Evolutionary conservation across 2,888 invertebrate genomes (phyloP), one percentile per base, ranked within the genome.

Genomic region (Panzeria rudis): DNA sequence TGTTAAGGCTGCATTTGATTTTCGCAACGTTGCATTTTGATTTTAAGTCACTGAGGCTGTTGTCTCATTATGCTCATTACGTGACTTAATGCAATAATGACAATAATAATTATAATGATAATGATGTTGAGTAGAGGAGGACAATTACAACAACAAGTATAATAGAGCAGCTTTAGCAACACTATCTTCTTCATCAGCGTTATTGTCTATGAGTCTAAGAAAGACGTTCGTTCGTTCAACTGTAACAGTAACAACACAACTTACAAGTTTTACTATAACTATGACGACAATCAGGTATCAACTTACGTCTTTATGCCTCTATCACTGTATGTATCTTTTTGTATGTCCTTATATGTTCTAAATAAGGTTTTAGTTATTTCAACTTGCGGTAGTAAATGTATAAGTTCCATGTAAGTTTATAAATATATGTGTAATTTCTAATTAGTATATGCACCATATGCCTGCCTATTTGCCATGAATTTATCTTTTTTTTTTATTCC

Each of bases 21-120:
- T 86, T 76, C 69, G 83, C 80, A 78, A 86, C 83, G 75, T 82
- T 86, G 83, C 81, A 84, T 75, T 83, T 83, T 85, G 80, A 81
- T 85, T 83, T 80, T 83, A 32, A 80, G 69, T 64, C 38, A 75
- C 32, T 59, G 59, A 76, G 38, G 76, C 44, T 81, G 76, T 52
- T 69, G 71, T 59, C 80, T 81, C 73, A 73, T 85, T 85, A 82
- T 85, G 69, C 66, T 78, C 64, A 68, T 85, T 85, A 85, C 82
- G 82, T 85, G 80, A 84, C 80, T 81, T 84, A 81, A 85, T 85
- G 78, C 77, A 81, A 84, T 86, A 78, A 75, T 78, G 80, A 84
- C 75, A 73, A 77, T 80, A 72, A 76, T 72, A 80, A 86, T 86
- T 79, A 61, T 68, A 54, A 78, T 75, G 75, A 86, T 71, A 81